Conservation (phyloP, 2,888 invertebrate genomes). For the Vannuccia rotundouncinata region DNA sequence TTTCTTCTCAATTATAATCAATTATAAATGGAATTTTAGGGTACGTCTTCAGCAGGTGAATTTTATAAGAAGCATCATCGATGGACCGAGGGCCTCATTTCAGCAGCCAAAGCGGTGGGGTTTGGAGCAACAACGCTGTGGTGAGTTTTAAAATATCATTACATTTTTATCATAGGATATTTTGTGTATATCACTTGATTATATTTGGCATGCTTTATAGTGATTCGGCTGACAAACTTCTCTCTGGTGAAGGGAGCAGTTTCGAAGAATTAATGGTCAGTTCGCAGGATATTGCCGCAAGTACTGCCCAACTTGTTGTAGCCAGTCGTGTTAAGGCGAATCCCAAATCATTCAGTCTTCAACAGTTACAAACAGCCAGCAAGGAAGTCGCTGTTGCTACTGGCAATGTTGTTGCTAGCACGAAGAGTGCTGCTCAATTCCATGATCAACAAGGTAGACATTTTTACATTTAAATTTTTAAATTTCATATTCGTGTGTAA, state of each 20-base stretch:
- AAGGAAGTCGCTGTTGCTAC: constrained; percentile 81
- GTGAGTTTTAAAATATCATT: constrained; percentile 62
- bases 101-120: constrained; percentile 93
- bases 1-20: too few species aligned
- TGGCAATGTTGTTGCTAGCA: constrained; percentile 83
- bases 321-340: constrained; percentile 89
- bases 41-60: constrained; percentile 76
- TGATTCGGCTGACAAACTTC: constrained; percentile 83
- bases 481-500: too few species aligned
- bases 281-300: constrained; percentile 89
- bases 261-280: constrained; percentile 88
- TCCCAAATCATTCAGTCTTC: constrained; percentile 69
- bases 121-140: constrained; percentile 86
- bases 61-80: constrained; percentile 96
- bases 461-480: neutral
- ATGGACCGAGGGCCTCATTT: constrained; percentile 96
- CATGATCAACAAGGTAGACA: constrained; percentile 54
- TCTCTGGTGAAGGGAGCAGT: constrained; percentile 67
- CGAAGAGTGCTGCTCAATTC: constrained; percentile 77
- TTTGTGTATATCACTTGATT: too few species aligned
- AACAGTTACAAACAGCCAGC: constrained; percentile 76
- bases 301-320: constrained; percentile 91
- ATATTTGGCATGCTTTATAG: constrained; percentile 57
- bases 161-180: constrained; percentile 33
- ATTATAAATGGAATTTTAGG: too few species aligned